Evolutionary conservation across 1,140 invertebrate species (phyloP).

Genomic region (Sarcophaga peregrina): DNA sequence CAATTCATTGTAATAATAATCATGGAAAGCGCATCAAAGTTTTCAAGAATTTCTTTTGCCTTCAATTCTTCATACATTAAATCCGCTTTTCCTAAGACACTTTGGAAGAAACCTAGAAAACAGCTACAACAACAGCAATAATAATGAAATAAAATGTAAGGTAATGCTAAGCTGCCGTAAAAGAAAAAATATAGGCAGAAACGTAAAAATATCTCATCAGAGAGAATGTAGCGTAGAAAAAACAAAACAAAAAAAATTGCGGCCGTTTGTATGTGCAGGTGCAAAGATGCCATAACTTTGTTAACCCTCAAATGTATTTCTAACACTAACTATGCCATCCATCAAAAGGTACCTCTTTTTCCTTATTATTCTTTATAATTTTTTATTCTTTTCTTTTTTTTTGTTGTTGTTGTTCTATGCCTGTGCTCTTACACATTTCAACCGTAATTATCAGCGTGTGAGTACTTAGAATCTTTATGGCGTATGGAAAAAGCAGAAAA

Average conservation of each 20-base stretch:
- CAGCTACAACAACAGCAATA: too few species aligned
- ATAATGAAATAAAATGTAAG: too few species aligned
- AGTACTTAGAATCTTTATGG: slow-evolving; percentile 25
- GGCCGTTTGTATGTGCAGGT: slow-evolving; percentile 36
- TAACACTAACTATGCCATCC: slow-evolving; percentile 38
- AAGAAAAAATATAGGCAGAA: not conserved
- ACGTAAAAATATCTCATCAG: slow-evolving; percentile 15
- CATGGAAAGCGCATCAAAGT: slow-evolving; percentile 16
- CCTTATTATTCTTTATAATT: not conserved
- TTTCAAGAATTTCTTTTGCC: not conserved
- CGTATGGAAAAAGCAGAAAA: not conserved
- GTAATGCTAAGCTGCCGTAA: not conserved
- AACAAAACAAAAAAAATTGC: not conserved
- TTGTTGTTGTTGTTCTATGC: not conserved
- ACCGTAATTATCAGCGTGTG: slow-evolving; percentile 34
- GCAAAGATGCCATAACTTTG: slow-evolving; percentile 43
- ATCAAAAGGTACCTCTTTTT: slow-evolving; percentile 31
- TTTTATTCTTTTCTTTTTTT: not conserved
- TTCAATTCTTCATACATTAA: not conserved
- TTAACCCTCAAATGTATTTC: slow-evolving; percentile 39
- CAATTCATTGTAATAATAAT: not conserved
- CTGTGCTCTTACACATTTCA: not conserved
- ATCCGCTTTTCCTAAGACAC: not conserved
- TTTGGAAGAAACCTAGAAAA: not conserved
- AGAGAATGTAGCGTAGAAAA: not conserved